Evolutionary conservation across 2,888 invertebrate genomes (phyloP).

Genomic region (Arge pagana): DNA sequence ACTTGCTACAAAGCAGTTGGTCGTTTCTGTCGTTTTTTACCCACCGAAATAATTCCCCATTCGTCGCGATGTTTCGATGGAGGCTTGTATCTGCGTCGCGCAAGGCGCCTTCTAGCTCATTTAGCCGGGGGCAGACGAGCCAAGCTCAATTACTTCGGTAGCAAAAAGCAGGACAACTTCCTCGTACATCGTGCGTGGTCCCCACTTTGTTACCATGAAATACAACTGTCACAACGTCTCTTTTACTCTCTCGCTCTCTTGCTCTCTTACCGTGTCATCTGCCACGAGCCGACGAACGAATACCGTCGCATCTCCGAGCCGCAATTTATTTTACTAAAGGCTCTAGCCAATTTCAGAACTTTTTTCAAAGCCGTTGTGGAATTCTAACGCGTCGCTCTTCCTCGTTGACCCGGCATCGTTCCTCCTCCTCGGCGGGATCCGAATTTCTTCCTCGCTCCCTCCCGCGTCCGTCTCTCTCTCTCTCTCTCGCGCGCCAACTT

Average conservation of each 20-base stretch:
- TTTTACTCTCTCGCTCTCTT: too few relatives aligned
- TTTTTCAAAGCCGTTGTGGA: too few relatives aligned
- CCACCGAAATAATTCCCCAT: not conserved
- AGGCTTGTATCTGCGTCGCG: not conserved
- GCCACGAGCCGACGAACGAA: conserved; percentile 10
- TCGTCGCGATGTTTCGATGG: not conserved
- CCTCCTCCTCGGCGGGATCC: not conserved
- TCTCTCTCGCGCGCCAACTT: too few relatives aligned
- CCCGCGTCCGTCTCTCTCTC: conserved; percentile 1
- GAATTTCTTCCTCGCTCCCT: not conserved
- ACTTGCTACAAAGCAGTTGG: not conserved
- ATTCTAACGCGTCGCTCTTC: not conserved
- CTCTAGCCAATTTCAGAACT: not conserved
- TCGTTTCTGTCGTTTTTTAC: not conserved
- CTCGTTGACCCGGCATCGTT: not conserved
- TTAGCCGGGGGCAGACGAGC: conserved; percentile 43
- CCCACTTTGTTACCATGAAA: conserved; percentile 38
- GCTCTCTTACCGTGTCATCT: conserved; percentile 4
- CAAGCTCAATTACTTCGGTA: conserved; percentile 52
- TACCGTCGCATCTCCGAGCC: conserved; percentile 27
- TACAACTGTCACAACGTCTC: conserved; percentile 27
- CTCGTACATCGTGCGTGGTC: conserved; percentile 57
- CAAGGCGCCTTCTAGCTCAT: conserved; percentile 50
- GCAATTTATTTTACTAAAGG: conserved; percentile 17
- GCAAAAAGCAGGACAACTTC: conserved; percentile 48